These are phyloP conservation scores for Hycleus cichorii DNA, from an alignment of 1,140 invertebrate genomes.

Conservation along the genomic window DNA sequence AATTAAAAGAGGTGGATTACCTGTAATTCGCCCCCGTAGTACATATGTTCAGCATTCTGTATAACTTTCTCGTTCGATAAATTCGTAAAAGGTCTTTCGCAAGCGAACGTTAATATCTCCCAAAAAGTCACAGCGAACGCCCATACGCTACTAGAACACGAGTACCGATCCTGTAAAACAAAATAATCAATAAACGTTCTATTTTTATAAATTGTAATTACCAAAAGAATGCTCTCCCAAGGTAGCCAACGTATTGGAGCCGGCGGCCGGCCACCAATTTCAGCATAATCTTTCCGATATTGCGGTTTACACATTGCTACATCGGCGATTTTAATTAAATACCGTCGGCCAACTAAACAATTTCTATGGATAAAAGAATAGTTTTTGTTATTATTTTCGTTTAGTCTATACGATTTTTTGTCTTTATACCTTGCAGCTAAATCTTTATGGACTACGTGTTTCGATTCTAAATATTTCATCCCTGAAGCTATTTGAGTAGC, in stretches of 20 bases:
- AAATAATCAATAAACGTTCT: too few relatives aligned
- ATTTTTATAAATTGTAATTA: constrained; percentile 30
- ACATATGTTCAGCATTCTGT: constrained; percentile 62
- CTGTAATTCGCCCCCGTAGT: constrained; percentile 56
- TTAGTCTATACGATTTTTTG: background rate
- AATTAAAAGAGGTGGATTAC: constrained; percentile 34
- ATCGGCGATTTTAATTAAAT: constrained; percentile 78
- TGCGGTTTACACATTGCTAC: constrained; percentile 80
- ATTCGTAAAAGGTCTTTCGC: constrained; percentile 62
- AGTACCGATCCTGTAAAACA: constrained; percentile 54
- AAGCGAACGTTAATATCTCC: constrained; percentile 70
- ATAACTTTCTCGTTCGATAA: constrained; percentile 68
- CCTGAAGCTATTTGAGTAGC: constrained; percentile 78
- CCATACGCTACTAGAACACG: constrained; percentile 57
- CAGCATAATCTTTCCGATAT: constrained; percentile 75
- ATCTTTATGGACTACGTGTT: constrained; percentile 71
- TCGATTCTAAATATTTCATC: constrained; percentile 76
- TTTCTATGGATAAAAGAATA: constrained; percentile 53
- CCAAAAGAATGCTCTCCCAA: constrained; percentile 73
- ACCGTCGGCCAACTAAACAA: constrained; percentile 73
- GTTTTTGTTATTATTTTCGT: background rate
- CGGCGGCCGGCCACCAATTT: constrained; percentile 71
- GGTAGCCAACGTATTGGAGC: constrained; percentile 85
- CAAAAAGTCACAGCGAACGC: constrained; percentile 64
- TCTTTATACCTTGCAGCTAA: constrained; percentile 61